Percentiles rank a stretch among this genome's conserved stretches.
Evolutionary conservation across 2,888 invertebrate genomes (phyloP).

Genomic region (Piscicola geometra): DNA sequence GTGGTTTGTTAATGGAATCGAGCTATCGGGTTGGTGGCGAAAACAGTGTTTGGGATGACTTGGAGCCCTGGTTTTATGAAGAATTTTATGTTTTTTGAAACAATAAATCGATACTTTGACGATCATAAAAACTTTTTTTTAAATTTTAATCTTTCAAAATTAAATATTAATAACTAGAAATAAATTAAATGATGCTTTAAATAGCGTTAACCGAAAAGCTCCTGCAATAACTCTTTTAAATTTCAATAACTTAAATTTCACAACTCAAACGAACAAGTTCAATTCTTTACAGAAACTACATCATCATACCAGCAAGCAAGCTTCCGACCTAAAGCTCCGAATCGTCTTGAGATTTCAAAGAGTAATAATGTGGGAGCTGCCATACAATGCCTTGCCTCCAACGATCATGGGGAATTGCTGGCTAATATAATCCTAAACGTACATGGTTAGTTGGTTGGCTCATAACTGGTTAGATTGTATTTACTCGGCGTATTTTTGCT

Average conservation of each 20-base stretch:
- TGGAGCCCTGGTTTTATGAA: too few relatives aligned
- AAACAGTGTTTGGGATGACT: too few relatives aligned
- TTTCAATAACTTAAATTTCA: background rate
- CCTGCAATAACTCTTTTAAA: too few relatives aligned
- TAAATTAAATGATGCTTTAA: too few relatives aligned
- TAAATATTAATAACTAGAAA: too few relatives aligned
- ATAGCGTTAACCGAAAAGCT: too few relatives aligned
- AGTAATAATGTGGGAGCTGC: background rate
- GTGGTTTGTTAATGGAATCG: conserved; percentile 7
- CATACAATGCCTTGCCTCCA: background rate
- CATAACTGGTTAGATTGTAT: too few relatives aligned
- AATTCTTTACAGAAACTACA: background rate
- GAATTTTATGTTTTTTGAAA: too few relatives aligned
- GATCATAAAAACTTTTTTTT: too few relatives aligned
- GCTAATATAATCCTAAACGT: background rate
- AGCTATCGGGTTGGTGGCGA: background rate
- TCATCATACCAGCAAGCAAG: background rate
- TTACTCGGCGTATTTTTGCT: too few relatives aligned
- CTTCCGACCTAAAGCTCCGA: background rate
- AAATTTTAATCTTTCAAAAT: too few relatives aligned
- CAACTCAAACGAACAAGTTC: background rate
- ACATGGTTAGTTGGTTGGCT: background rate
- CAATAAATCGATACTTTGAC: too few relatives aligned
- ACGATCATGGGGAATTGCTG: background rate
- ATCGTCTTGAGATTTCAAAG: background rate